Evolutionary conservation across 2,888 invertebrate species (phyloP), one percentile per base, ranked within the genome.

Genomic region (Arge pagana): DNA sequence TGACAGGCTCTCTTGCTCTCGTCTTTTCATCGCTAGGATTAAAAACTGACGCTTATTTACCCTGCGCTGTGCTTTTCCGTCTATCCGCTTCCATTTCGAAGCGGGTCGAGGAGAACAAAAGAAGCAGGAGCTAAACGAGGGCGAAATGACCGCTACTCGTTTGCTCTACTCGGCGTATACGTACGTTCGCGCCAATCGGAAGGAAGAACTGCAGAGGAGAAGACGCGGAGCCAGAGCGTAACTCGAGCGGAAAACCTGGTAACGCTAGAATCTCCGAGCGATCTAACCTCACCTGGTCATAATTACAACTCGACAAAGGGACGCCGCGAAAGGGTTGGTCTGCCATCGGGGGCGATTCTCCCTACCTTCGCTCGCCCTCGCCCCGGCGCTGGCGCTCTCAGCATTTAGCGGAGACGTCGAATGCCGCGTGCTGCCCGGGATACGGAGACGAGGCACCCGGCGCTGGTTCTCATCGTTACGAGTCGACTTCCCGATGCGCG

Each of bases 291-390:
- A 45, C 33, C 43, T 21, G 11, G 33, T 8, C 30, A 13, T 33
- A 45, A 45, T 45, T 45, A 45, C 45, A 15, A 45, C 16, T 21
- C 45, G 35, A 45, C 45, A 45, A 45, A 45, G 45, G 45, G 45
- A 45, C 24, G n/a, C n/a, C n/a, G n/a, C n/a, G n/a, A n/a, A n/a
- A n/a, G n/a, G n/a, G n/a, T n/a, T 26, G 11, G 15, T 8, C 21
- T 45, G 5, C 15, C 23, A 21, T 21, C 31, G 45, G 45, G 45
- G n/a, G n/a, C n/a, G n/a, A n/a, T n/a, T n/a, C n/a, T n/a, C n/a
- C n/a, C n/a, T n/a, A n/a, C n/a, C n/a, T n/a, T n/a, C n/a, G n/a
- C n/a, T 24, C 13, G 33, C 33, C 13, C 10, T 4, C 13, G 11
- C 13, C 11, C n/a, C 13, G 33, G 11, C 6, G 11, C 6, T 10